Evolutionary conservation across 37 sponge, comb jelly and placozoan genomes (phyloP).

Genomic region (Agelas oroides): DNA sequence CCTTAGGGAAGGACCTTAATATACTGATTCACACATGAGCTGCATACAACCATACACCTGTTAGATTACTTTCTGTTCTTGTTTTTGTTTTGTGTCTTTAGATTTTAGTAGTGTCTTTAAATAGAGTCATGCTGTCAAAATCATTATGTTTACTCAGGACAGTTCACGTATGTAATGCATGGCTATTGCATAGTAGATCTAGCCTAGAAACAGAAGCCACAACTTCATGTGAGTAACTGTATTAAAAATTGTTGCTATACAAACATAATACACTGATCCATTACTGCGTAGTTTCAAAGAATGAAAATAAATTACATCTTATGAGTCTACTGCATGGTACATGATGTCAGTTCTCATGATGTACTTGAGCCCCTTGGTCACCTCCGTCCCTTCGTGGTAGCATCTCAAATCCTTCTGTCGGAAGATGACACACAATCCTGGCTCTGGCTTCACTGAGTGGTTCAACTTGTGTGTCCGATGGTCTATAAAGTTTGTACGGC

Average conservation of each 20-base stretch:
- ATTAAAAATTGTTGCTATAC: no score
- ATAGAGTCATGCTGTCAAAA: no score
- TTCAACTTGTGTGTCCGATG: slow-evolving; percentile 10
- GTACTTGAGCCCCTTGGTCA: slow-evolving; percentile 81
- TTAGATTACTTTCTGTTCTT: not conserved
- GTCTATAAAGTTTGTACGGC: slow-evolving; percentile 76
- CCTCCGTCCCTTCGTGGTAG: slow-evolving; percentile 74
- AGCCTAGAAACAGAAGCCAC: no score
- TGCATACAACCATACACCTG: no score
- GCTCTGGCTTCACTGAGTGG: slow-evolving; percentile 57
- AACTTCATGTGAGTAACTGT: no score
- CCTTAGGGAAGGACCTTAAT: not conserved
- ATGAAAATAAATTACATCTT: not conserved
- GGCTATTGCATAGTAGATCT: no score
- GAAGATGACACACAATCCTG: slow-evolving; percentile 86
- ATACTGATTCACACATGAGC: no score
- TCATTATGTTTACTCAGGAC: no score
- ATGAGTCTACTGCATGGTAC: slow-evolving; percentile 29
- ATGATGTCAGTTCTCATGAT: slow-evolving; percentile 89
- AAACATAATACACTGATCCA: no score
- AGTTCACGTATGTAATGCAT: no score
- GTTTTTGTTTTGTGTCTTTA: not conserved
- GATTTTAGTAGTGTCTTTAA: no score
- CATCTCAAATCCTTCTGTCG: slow-evolving; percentile 49
- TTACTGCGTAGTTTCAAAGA: no score